phyloP scores from a whole-genome alignment of 2,113 vertebrate species.

The Myiagra hebetior region DNA sequence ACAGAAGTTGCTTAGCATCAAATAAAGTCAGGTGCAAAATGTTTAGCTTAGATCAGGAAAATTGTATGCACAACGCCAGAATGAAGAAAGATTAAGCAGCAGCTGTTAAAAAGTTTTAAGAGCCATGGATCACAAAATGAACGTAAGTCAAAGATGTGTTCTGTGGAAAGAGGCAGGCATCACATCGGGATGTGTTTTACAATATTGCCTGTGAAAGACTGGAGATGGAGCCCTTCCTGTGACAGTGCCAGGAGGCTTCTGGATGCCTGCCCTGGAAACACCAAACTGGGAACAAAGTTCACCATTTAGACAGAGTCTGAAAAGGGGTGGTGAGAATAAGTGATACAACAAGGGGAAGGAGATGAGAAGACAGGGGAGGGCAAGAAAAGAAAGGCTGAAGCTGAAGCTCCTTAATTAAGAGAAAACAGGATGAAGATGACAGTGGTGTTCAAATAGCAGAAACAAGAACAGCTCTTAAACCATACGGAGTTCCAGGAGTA shows the following conservation, averaged over 20 bases:
- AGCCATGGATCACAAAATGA: neutral
- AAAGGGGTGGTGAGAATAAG: neutral
- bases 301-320: neutral
- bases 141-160: neutral
- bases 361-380: neutral
- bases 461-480: neutral
- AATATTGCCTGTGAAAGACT: neutral
- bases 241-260: neutral
- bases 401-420: neutral
- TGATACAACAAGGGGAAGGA: neutral
- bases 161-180: neutral
- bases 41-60: neutral
- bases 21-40: neutral
- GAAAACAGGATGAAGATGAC: fast-evolving
- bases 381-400: neutral
- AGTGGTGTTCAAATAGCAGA: neutral
- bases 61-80: neutral
- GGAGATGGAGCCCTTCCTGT: neutral
- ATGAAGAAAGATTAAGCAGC: neutral
- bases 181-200: neutral
- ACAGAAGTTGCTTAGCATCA: neutral
- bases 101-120: neutral
- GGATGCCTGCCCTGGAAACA: neutral
- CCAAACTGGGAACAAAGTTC: neutral
- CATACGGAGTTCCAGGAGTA: neutral